Evolutionary conservation across 2,797 vertebrate species (phyloP).

Genomic region (Moxostoma hubbsi): DNA sequence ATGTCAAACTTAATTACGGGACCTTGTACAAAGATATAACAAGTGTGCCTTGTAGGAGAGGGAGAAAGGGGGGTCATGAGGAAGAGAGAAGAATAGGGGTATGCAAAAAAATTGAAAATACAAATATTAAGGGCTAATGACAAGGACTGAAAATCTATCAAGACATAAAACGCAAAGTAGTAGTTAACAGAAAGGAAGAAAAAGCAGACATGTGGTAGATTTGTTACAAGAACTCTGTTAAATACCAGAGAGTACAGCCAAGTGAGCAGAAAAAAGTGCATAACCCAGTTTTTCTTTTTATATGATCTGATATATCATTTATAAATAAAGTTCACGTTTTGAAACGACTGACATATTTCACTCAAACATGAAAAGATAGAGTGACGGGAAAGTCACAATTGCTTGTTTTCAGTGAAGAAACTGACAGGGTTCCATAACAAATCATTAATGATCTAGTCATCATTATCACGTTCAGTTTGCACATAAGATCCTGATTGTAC

Average conservation of each 20-base stretch:
- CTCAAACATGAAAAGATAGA: slow-evolving; percentile 29
- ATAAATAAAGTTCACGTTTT: slow-evolving; percentile 5
- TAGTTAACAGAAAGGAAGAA: slow-evolving; percentile 48
- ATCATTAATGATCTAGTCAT: slow-evolving; percentile 24
- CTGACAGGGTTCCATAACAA: not conserved
- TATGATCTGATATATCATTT: slow-evolving; percentile 39
- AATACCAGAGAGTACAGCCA: slow-evolving; percentile 42
- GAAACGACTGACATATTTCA: slow-evolving; percentile 31
- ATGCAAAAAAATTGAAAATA: slow-evolving; percentile 49
- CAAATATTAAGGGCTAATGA: slow-evolving; percentile 50
- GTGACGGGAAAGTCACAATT: not conserved
- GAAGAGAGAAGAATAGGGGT: slow-evolving; percentile 64
- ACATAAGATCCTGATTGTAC: not conserved
- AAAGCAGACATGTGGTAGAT: slow-evolving; percentile 42
- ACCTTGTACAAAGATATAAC: slow-evolving; percentile 98
- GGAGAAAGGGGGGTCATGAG: slow-evolving; percentile 64
- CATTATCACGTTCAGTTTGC: slow-evolving; percentile 24
- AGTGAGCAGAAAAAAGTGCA: slow-evolving; percentile 12
- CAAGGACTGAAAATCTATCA: slow-evolving; percentile 66
- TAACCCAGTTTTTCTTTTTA: slow-evolving; percentile 31
- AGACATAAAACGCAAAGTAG: slow-evolving; percentile 56
- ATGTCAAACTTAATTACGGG: slow-evolving; percentile 99
- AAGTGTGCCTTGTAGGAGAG: slow-evolving; percentile 84
- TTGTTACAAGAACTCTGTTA: slow-evolving; percentile 49
- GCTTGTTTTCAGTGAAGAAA: not conserved